Conservation (phyloP, 2,797 vertebrate genomes). For the Tokudaia tokunoshimensis region DNA sequence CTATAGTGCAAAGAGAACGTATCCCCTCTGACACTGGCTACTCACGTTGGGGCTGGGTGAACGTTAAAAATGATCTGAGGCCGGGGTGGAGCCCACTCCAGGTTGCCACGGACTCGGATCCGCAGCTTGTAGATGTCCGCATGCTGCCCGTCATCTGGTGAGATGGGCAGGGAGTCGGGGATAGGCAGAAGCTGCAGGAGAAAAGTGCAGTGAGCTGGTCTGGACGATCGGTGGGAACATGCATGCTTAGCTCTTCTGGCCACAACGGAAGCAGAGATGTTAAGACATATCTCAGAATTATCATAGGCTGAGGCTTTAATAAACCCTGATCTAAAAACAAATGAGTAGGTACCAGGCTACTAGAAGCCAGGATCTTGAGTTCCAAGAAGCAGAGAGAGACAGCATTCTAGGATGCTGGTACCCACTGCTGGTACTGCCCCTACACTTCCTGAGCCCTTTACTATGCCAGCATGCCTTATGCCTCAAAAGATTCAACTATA, state of each 20-base stretch:
- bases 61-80: slow-evolving; percentile 99
- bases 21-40: accelerated
- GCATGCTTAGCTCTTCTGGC: neutral
- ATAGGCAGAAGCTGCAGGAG: slow-evolving; percentile 95
- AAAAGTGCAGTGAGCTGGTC: slow-evolving; percentile 28
- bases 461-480: neutral
- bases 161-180: slow-evolving; percentile 97
- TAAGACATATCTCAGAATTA: neutral
- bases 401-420: neutral
- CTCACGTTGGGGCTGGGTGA: slow-evolving; percentile 96
- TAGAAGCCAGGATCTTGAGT: neutral
- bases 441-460: neutral
- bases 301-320: neutral
- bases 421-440: neutral
- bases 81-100: slow-evolving; percentile 98
- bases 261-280: neutral
- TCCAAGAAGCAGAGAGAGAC: slow-evolving; percentile 45
- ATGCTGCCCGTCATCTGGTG: slow-evolving; percentile 97
- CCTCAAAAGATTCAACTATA: neutral
- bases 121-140: slow-evolving; percentile 98
- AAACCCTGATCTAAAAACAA: slow-evolving; percentile 5
- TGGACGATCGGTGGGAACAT: neutral
- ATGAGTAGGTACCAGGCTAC: neutral
- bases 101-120: slow-evolving; percentile 97
- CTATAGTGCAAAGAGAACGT: neutral